phyloP scores from a whole-genome alignment of 2,888 invertebrate genomes.

The Aporophyla lueneburgensis region DNA sequence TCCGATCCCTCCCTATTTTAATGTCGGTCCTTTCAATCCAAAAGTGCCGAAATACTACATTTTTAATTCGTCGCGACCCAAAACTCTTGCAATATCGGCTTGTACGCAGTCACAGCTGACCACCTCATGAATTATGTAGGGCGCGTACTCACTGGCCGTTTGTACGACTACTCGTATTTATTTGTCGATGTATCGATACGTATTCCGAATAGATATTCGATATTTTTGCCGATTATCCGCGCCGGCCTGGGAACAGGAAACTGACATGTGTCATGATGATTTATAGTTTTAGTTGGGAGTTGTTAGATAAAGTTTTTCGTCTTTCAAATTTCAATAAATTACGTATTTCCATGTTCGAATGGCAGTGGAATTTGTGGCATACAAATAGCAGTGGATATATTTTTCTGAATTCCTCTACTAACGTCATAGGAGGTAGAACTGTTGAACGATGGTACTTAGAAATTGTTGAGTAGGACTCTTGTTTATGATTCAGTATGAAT shows the following conservation, averaged over 20 bases:
- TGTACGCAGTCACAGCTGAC: slow-evolving; percentile 63
- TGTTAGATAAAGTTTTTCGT: slow-evolving; percentile 56
- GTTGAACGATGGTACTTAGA: not conserved
- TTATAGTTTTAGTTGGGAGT: slow-evolving; percentile 48
- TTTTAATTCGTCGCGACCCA: slow-evolving; percentile 65
- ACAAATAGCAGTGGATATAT: slow-evolving; percentile 24
- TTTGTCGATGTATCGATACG: slow-evolving; percentile 69
- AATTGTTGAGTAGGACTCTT: not conserved
- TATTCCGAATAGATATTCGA: slow-evolving; percentile 70
- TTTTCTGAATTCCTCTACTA: slow-evolving; percentile 32
- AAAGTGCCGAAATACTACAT: slow-evolving; percentile 59
- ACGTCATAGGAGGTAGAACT: not conserved
- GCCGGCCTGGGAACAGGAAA: slow-evolving; percentile 60
- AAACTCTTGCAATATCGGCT: slow-evolving; percentile 68
- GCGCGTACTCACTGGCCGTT: slow-evolving; percentile 59
- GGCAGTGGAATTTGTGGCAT: slow-evolving; percentile 30
- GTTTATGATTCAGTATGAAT: slow-evolving; percentile 9
- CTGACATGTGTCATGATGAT: slow-evolving; percentile 64
- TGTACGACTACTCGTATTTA: slow-evolving; percentile 68
- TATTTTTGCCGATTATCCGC: slow-evolving; percentile 66
- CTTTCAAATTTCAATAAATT: slow-evolving; percentile 53
- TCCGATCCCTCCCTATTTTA: slow-evolving; percentile 57
- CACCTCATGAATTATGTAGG: slow-evolving; percentile 70
- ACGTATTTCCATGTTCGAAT: slow-evolving; percentile 29
- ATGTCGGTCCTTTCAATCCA: slow-evolving; percentile 43